Evolutionary conservation across 2,888 invertebrate genomes (phyloP), one percentile per base, ranked within the genome.

Genomic region (Polyommatus iphigenia): DNA sequence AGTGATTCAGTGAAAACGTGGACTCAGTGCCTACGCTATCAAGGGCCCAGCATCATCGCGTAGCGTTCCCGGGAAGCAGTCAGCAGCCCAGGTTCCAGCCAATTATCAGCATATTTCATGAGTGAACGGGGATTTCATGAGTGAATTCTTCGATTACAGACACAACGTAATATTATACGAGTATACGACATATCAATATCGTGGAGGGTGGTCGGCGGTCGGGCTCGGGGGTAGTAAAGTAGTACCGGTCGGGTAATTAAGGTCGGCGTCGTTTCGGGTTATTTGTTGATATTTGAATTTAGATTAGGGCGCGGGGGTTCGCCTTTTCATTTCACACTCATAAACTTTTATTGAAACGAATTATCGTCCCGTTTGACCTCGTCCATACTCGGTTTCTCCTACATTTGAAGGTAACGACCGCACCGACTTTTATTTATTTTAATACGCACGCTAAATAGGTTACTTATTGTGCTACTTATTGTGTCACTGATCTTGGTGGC

Each of bases 251-350:
- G 41, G 72, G 36, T 72, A n/a, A 72, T 72, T 72, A 72, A 24
- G 72, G 72, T n/a, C 41, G 72, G 20, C 36, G 72, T 15, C 72
- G 41, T 72, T 67, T 67, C n/a, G 72, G 41, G 20, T 72, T 72
- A 72, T 72, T 72, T 72, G 72, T 72, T 72, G 41, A 72, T 72
- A 72, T 72, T 72, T 72, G 72, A 72, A 41, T 72, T 72, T 72
- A 72, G 72, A 72, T 72, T 72, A 72, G 72, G 41, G 36, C 41
- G 20, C 8, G n/a, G 41, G 36, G 41, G 36, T 72, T 72, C 41
- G 41, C 72, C 72, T 41, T 71, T 20, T 72, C 36, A 41, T 72
- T 72, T 72, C 41, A 41, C 72, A 72, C 72, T 41, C 72, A 36
- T 72, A 72, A 72, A 72, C 24, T 72, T 72, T 72, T 41, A 72